Conservation (phyloP, 2,113 vertebrate species). For the Poeciliopsis occidentalis region DNA sequence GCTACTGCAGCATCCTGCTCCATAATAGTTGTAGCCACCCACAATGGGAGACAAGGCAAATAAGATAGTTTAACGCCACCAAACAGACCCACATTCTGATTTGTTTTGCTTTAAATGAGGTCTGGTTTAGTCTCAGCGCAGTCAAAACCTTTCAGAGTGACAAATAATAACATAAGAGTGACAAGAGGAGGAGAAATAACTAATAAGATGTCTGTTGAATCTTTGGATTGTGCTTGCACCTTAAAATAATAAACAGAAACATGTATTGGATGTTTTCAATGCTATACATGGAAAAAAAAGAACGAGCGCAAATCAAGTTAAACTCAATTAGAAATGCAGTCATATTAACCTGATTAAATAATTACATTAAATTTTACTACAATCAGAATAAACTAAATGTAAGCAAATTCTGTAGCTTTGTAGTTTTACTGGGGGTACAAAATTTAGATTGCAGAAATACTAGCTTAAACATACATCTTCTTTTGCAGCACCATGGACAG, state of each 20-base stretch:
- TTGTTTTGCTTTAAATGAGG: conserved; percentile 30
- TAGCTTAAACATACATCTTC: background rate
- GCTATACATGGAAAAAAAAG: background rate
- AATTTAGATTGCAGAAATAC: background rate
- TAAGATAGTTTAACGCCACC: conserved; percentile 42
- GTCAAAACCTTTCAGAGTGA: conserved; percentile 29
- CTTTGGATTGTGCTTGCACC: too few species aligned
- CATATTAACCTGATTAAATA: background rate
- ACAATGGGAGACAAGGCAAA: conserved; percentile 53
- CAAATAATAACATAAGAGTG: conserved; percentile 9
- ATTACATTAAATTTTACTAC: too few species aligned
- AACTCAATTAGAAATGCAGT: background rate
- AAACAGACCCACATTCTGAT: conserved; percentile 9
- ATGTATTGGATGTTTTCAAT: too few species aligned
- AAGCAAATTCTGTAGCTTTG: background rate
- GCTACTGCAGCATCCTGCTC: conserved; percentile 43
- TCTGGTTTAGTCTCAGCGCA: conserved; percentile 3
- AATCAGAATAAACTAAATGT: too few species aligned
- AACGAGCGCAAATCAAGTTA: background rate
- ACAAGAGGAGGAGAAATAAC: background rate
- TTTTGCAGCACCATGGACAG: conserved; percentile 6
- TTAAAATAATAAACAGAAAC: too few species aligned
- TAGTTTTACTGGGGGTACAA: background rate
- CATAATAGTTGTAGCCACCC: conserved; percentile 51
- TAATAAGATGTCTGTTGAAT: background rate